phyloP scores from a whole-genome alignment of 2,888 invertebrate genomes.

The Zhuqinia jingwanae region DNA sequence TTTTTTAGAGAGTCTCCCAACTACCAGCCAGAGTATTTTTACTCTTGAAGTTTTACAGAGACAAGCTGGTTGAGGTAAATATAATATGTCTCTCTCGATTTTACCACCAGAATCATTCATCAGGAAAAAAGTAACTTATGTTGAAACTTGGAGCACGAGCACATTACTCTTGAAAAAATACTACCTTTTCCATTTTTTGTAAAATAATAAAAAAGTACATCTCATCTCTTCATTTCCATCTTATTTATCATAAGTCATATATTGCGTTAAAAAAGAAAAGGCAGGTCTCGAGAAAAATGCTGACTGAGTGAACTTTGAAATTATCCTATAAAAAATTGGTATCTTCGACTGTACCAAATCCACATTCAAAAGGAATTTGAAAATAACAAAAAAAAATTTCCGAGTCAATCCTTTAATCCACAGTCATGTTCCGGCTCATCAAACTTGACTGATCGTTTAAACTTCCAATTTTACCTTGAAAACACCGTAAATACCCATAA shows the following conservation, averaged over 20 bases:
- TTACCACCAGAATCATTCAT: conserved; percentile 40
- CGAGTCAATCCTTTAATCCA: conserved; percentile 54
- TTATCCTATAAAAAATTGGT: no score
- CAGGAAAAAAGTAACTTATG: conserved; percentile 51
- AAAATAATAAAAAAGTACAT: conserved; percentile 51
- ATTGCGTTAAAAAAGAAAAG: neutral
- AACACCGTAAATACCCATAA: neutral
- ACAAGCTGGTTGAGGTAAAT: no score
- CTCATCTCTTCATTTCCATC: conserved; percentile 62
- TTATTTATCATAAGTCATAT: conserved; percentile 44
- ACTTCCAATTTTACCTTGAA: conserved; percentile 5
- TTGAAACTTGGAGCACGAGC: neutral
- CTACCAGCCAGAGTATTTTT: neutral
- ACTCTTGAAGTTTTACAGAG: neutral
- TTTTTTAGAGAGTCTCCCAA: no score
- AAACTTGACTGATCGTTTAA: conserved; percentile 47
- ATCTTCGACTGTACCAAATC: no score
- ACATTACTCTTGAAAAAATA: conserved; percentile 51
- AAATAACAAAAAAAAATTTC: no score
- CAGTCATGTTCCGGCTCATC: conserved; percentile 56
- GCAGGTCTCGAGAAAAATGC: neutral
- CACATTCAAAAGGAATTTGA: no score
- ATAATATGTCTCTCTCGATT: conserved; percentile 10
- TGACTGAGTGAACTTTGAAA: no score
- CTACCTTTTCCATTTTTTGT: conserved; percentile 8